These are phyloP conservation scores for Aporophyla lueneburgensis DNA, from an alignment of 2,888 invertebrate species.

Conservation along the genomic window DNA sequence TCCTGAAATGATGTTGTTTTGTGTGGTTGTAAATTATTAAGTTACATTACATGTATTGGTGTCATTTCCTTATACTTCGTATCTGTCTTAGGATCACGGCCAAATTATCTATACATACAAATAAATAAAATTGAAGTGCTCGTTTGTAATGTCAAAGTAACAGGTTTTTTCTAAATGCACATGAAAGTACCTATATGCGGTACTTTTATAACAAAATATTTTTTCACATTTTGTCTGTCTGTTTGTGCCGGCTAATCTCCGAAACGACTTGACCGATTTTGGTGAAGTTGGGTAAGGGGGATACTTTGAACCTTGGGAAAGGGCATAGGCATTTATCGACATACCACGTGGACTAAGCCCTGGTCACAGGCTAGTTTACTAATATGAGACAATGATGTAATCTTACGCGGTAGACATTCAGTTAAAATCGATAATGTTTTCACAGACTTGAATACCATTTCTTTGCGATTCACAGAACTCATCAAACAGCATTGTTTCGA, in stretches of 20 bases:
- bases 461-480: conserved; percentile 69
- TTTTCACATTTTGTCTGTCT: too few species aligned
- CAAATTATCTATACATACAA: background rate
- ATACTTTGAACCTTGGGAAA: too few species aligned
- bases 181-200: too few species aligned
- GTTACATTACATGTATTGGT: background rate
- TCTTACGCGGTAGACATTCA: conserved; percentile 10
- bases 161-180: too few species aligned
- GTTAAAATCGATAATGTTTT: conserved; percentile 52
- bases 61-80: background rate
- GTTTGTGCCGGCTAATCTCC: too few species aligned
- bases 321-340: too few species aligned
- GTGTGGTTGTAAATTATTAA: background rate
- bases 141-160: too few species aligned
- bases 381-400: conserved; percentile 16
- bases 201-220: too few species aligned
- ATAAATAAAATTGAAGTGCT: too few species aligned
- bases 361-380: background rate
- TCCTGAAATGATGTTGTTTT: background rate
- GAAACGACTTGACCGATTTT: too few species aligned
- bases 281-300: too few species aligned
- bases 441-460: conserved; percentile 54
- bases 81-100: background rate
- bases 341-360: too few species aligned
- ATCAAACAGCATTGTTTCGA: conserved; percentile 78